Evolutionary conservation across 1,140 invertebrate genomes (phyloP).

Genomic region (Bombus confusus): DNA sequence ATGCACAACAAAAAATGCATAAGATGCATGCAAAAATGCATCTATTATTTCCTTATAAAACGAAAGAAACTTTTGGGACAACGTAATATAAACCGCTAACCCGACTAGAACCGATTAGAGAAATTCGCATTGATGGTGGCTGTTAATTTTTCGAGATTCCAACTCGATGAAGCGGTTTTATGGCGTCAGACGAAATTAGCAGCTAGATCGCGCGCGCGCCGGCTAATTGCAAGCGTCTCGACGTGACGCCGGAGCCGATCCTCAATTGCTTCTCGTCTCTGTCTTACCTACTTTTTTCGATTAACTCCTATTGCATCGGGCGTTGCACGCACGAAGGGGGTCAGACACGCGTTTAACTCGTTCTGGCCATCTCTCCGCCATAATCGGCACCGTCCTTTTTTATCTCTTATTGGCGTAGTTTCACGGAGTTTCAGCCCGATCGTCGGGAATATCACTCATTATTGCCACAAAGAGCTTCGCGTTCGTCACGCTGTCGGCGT

Average conservation of each 20-base stretch:
- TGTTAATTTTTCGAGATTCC: slow-evolving; percentile 7
- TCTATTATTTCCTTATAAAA: too few species aligned
- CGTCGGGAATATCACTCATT: slow-evolving; percentile 25
- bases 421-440: slow-evolving; percentile 2
- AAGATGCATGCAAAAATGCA: too few species aligned
- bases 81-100: background rate
- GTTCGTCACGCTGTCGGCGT: slow-evolving; percentile 14
- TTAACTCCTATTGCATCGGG: slow-evolving; percentile 43
- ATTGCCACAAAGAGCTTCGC: slow-evolving; percentile 36
- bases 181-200: slow-evolving; percentile 45
- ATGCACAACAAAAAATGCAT: too few species aligned
- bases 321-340: slow-evolving; percentile 43
- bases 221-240: slow-evolving; percentile 49
- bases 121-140: background rate
- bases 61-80: too few species aligned
- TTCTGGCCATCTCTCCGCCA: background rate
- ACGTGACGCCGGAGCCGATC: slow-evolving; percentile 34
- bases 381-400: background rate
- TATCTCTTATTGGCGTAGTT: background rate
- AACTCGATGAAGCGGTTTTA: background rate
- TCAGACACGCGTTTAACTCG: slow-evolving; percentile 40
- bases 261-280: slow-evolving; percentile 23
- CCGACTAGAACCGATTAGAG: background rate
- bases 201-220: slow-evolving; percentile 28
- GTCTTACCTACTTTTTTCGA: slow-evolving; percentile 48